phyloP scores from a whole-genome alignment of 1,140 invertebrate genomes.

The Spodoptera frugiperda region DNA sequence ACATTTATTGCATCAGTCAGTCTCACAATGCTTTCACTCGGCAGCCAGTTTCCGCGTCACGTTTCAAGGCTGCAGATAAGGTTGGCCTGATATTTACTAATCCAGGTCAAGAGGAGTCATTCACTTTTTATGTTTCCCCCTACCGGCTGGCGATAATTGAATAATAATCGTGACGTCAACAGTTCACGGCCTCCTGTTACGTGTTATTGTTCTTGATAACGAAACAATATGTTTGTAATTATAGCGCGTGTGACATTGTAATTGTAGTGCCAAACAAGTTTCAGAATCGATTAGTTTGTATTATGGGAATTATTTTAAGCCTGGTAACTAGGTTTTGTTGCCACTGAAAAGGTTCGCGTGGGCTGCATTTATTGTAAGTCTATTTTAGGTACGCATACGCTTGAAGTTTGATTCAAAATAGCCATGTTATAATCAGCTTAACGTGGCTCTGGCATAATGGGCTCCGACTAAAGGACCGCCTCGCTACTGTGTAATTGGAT shows the following conservation, averaged over 20 bases:
- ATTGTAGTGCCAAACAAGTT: constrained; percentile 38
- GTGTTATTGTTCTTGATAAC: constrained; percentile 55
- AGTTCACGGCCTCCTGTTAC: constrained; percentile 58
- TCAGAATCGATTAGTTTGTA: constrained; percentile 20
- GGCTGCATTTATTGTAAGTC: constrained; percentile 3
- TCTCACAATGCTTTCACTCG: constrained; percentile 81
- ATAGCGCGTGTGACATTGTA: constrained; percentile 39
- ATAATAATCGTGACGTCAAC: constrained; percentile 57
- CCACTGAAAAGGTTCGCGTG: not conserved
- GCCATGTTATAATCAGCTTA: constrained; percentile 73
- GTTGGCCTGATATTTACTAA: constrained; percentile 70
- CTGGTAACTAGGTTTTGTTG: not conserved
- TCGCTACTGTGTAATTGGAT: constrained; percentile 72
- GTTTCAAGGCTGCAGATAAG: constrained; percentile 81
- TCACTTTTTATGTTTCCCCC: constrained; percentile 66
- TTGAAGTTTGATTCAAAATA: constrained; percentile 48
- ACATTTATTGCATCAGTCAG: constrained; percentile 76
- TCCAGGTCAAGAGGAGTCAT: constrained; percentile 73
- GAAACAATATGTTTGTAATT: constrained; percentile 52
- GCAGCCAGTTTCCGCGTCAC: constrained; percentile 80
- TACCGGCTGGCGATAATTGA: constrained; percentile 59
- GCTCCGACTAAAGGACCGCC: constrained; percentile 56
- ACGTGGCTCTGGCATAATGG: constrained; percentile 59
- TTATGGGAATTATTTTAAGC: constrained; percentile 1
- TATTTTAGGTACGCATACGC: constrained; percentile 1